Evolutionary conservation across 2,113 vertebrate species (phyloP), one percentile per base, ranked within the genome.

Genomic region (Oreocharis arfaki): DNA sequence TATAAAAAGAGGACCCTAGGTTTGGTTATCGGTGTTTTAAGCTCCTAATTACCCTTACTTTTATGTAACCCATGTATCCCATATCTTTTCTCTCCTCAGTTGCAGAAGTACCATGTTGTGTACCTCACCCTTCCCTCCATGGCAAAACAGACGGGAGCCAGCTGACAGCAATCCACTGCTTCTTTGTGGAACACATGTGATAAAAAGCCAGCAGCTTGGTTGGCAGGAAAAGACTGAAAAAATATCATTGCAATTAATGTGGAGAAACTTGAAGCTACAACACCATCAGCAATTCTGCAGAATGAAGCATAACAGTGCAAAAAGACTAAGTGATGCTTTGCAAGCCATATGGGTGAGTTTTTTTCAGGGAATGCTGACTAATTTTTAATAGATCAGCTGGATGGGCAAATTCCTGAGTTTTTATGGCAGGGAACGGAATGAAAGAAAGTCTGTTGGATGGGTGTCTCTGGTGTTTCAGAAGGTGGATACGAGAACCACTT

Each of bases 181-280:
- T 70, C 61, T 87, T 91, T 37, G 73, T 60, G 57, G 65, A 83
- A 55, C 85, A 70, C 44, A 6, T 80, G 60, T 87, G 88, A 95
- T 71, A 56, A 2, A 92, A 92, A 95, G 69, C 83, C 82, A 94
- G 89, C 93, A 96, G 88, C 94, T 91, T 63, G 39, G 60, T 9
- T 97, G 96, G 95, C 90, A 96, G 52, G 84, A 95, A 95, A 96
- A 93, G 89, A 76, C 86, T 89, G 74, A 81, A 95, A 95, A 94
- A 95, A 88, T 71, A 94, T 60, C 75, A 78, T 55, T 89, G 91
- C 87, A 89, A 92, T 95, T 95, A 84, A 27, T 69, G 78, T 95
- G 80, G 93, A 93, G 88, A 86, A 96, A 94, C 84, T 90, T 56
- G 83, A 92, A 95, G 69, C 76, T 68, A 47, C 67, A 89, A 33